A percentile compares a stretch with the other conserved stretches of the same genome.
These are phyloP conservation scores for Dendrolimus kikuchii DNA, from an alignment of 1,140 invertebrate genomes.

Conservation along the genomic window DNA sequence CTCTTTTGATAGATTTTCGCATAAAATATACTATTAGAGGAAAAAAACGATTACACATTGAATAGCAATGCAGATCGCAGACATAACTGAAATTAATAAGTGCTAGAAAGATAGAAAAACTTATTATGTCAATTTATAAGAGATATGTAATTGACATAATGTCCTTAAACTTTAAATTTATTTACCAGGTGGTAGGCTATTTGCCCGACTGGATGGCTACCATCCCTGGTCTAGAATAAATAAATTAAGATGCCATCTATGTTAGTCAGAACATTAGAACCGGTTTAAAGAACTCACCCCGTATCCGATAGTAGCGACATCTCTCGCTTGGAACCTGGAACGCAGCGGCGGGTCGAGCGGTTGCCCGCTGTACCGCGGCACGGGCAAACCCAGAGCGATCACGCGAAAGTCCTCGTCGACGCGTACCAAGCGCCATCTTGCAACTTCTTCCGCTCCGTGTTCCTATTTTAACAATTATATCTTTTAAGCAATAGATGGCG, in stretches of 20 bases:
- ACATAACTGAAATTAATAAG: neutral
- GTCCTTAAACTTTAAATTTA: too few species aligned
- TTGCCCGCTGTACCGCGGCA: constrained; percentile 92
- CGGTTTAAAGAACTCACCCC: constrained; percentile 61
- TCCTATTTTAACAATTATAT: constrained; percentile 70
- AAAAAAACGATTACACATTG: too few species aligned
- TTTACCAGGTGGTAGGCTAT: too few species aligned
- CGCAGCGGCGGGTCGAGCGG: constrained; percentile 95
- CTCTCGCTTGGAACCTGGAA: constrained; percentile 94
- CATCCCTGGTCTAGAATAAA: too few species aligned
- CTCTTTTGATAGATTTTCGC: too few species aligned
- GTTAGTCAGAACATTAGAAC: too few species aligned
- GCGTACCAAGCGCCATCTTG: constrained; percentile 89
- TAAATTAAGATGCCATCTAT: too few species aligned
- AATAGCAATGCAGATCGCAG: too few species aligned
- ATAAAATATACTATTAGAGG: too few species aligned
- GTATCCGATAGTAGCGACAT: constrained; percentile 82
- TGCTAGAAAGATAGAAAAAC: neutral
- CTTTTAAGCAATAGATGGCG: neutral
- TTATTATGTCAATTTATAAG: too few species aligned
- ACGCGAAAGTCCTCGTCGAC: constrained; percentile 94
- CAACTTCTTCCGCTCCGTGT: constrained; percentile 84
- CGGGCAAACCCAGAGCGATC: constrained; percentile 90
- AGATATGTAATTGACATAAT: too few species aligned
- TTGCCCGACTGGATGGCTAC: too few species aligned